These are phyloP conservation scores for Trichosurus vulpecula DNA, from an alignment of 2,797 vertebrate species.

Conservation along the genomic window DNA sequence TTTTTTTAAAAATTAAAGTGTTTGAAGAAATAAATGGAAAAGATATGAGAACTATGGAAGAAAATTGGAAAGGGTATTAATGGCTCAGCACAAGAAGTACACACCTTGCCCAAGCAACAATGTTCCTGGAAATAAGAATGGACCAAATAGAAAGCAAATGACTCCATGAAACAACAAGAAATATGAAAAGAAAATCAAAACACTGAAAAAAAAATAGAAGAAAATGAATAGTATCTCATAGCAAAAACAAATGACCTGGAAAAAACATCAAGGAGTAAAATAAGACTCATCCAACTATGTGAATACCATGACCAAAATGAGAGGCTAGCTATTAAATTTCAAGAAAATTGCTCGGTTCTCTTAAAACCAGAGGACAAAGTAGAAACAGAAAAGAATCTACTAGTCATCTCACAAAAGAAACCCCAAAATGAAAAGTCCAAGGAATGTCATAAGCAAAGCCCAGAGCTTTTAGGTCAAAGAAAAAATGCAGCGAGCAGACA, in stretches of 20 bases:
- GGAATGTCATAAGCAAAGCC: neutral
- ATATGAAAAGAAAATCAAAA: neutral
- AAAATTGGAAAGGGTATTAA: neutral
- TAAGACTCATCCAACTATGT: neutral
- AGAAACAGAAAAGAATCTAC: neutral
- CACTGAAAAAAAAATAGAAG: neutral
- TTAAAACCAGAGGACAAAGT: neutral
- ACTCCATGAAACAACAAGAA: neutral
- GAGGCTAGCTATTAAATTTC: neutral
- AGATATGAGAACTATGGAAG: neutral
- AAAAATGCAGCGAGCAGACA: neutral
- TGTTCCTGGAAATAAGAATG: neutral
- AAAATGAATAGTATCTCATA: neutral
- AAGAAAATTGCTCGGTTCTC: neutral
- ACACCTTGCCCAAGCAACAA: neutral
- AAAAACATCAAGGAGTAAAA: neutral
- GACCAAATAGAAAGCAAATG: neutral
- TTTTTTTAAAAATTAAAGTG: neutral
- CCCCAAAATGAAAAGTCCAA: neutral
- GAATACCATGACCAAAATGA: neutral
- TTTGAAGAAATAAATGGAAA: neutral
- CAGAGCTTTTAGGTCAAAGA: neutral
- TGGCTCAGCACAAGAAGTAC: neutral
- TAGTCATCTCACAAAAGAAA: neutral
- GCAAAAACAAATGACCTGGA: neutral